Conservation (phyloP, 1,140 invertebrate species). For the Diprion similis region DNA sequence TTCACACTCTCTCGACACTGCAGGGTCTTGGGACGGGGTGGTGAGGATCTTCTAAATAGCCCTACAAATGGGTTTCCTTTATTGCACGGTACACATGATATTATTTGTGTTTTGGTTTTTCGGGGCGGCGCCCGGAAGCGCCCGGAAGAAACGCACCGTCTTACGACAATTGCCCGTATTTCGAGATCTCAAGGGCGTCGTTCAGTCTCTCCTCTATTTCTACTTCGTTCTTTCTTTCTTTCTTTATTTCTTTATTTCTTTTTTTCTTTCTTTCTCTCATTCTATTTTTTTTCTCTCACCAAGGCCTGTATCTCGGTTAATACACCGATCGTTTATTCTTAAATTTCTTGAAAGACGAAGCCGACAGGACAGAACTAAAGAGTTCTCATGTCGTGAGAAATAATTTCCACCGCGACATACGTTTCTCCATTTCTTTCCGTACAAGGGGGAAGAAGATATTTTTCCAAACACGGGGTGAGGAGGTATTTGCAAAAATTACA, state of each 20-base stretch:
- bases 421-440: too few relatives aligned
- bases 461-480: too few relatives aligned
- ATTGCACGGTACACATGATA: slow-evolving; percentile 37
- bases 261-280: not conserved
- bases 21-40: slow-evolving; percentile 22
- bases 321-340: not conserved
- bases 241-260: slow-evolving; percentile 23
- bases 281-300: slow-evolving; percentile 14
- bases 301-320: not conserved
- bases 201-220: slow-evolving; percentile 21
- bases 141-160: slow-evolving; percentile 20
- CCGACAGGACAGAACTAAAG: not conserved
- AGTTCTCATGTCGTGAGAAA: not conserved
- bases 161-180: slow-evolving; percentile 47
- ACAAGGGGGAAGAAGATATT: too few relatives aligned
- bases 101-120: slow-evolving; percentile 62
- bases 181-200: slow-evolving; percentile 32
- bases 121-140: slow-evolving; percentile 54
- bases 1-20: slow-evolving; percentile 39
- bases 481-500: too few relatives aligned
- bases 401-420: not conserved
- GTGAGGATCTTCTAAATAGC: slow-evolving; percentile 38
- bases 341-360: slow-evolving; percentile 3
- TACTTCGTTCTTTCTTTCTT: slow-evolving; percentile 32
- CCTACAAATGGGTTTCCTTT: slow-evolving; percentile 33